Conservation (phyloP, 2,113 vertebrate species). For the Cynoglossus semilaevis region DNA sequence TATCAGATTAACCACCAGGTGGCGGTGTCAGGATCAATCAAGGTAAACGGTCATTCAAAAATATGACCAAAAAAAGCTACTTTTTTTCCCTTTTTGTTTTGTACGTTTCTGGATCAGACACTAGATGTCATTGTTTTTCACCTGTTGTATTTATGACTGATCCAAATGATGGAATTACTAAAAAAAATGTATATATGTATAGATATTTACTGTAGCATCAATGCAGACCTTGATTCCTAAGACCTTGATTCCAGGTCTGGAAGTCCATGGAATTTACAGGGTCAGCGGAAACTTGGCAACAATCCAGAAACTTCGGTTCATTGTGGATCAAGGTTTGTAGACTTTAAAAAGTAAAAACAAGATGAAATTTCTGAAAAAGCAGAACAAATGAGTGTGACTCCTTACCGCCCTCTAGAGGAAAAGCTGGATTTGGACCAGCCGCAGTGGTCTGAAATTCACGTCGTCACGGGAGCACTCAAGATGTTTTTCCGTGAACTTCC, state of each 20-base stretch:
- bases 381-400: neutral
- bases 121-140: no score
- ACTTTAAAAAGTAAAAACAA: no score
- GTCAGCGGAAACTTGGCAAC: constrained; percentile 91
- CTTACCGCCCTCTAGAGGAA: constrained; percentile 79
- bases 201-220: neutral
- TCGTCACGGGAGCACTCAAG: constrained; percentile 97
- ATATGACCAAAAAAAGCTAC: no score
- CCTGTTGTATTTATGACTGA: no score
- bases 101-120: no score
- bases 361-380: no score
- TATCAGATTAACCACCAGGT: no score
- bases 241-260: constrained; percentile 76
- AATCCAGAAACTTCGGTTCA: constrained; percentile 88
- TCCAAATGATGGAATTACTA: no score
- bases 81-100: no score
- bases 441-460: constrained; percentile 98
- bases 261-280: constrained; percentile 88
- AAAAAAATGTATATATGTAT: neutral
- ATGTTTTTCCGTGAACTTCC: constrained; percentile 98
- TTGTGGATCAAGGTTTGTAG: constrained; percentile 45
- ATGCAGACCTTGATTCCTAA: neutral
- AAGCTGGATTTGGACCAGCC: constrained; percentile 95
- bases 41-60: no score
- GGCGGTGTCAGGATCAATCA: no score